These are phyloP conservation scores for Crotalus tigris DNA, from an alignment of 2,113 vertebrate genomes.

Conservation along the genomic window DNA sequence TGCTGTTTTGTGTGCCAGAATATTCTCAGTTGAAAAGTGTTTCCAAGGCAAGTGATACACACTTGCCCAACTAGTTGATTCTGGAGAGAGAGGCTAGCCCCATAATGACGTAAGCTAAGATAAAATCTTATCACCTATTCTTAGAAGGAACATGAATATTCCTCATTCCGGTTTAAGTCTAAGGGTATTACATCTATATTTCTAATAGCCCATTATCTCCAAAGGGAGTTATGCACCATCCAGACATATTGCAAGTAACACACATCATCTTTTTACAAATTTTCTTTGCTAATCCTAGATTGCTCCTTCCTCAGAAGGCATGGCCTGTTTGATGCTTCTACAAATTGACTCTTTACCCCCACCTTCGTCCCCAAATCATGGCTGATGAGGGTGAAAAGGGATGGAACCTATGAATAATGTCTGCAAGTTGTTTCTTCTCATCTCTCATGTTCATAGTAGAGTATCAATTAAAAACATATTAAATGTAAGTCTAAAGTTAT, in stretches of 20 bases:
- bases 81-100: background rate
- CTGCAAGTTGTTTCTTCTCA: background rate
- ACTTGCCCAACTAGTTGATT: background rate
- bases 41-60: slow-evolving; percentile 13
- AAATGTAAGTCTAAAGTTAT: background rate
- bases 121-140: background rate
- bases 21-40: background rate
- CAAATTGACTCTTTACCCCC: background rate
- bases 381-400: background rate
- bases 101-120: background rate
- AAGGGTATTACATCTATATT: background rate
- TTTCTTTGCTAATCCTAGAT: background rate
- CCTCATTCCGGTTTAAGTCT: background rate
- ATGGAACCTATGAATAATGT: background rate
- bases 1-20: slow-evolving; percentile 12
- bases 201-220: background rate
- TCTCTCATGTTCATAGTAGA: background rate
- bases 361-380: background rate
- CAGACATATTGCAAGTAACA: background rate
- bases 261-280: background rate
- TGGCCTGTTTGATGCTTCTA: background rate
- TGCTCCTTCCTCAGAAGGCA: background rate
- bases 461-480: background rate
- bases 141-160: background rate
- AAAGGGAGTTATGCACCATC: background rate